Base-by-base conservation (phyloP, 2,888 invertebrate species). In the Drosophila antonietae region DNA sequence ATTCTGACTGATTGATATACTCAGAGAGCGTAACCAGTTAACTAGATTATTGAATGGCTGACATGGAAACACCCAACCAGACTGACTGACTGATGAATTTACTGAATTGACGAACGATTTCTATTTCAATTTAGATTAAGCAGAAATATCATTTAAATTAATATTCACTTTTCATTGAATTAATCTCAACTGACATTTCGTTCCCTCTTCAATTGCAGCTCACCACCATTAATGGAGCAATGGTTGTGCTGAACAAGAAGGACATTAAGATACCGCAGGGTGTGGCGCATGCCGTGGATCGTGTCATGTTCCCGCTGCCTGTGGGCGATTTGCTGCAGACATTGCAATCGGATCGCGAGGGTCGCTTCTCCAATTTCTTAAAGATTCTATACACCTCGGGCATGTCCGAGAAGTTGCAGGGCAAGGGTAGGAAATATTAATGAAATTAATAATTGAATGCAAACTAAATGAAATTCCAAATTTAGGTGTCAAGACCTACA, bases 251-350 rank as follows among this genome's bases (percentile, higher is more conserved):
- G n/a, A 97, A 96, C 70, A 96, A 96, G 91, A 95, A 96, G 90
- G 96, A 97, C 91, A 96, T 97, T 59, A 95, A 95, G 82, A 96
- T 97, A 78, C 97, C 97, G 1, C 97, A 97, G 93, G 97, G 97
- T 47, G 95, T 97, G 80, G 97, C 97, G 0, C 97, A 97, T 89
- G 95, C 96, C 0, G 94, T 97, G 1, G 97, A 97, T 92, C 93
- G 97, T 31, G 97, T 97, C 5, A 97, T 97, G 97, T 97, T 97
- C 94, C 97, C 97, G 1, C 93, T 97, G 72, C 97, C 97, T 0
- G 97, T 97, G 1, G 97, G 97, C 2, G 97, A 97, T 92, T 93
- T 97, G 59, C 94, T 97, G 44, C 97, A 97, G 92, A 97, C 97
- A 0, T 93, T 97, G 59, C 97, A 97, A 90, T 96, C 97, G 0